Evolutionary conservation across 2,888 invertebrate genomes (phyloP), one percentile per base, ranked within the genome.

Genomic region (Calephelis perditalis): DNA sequence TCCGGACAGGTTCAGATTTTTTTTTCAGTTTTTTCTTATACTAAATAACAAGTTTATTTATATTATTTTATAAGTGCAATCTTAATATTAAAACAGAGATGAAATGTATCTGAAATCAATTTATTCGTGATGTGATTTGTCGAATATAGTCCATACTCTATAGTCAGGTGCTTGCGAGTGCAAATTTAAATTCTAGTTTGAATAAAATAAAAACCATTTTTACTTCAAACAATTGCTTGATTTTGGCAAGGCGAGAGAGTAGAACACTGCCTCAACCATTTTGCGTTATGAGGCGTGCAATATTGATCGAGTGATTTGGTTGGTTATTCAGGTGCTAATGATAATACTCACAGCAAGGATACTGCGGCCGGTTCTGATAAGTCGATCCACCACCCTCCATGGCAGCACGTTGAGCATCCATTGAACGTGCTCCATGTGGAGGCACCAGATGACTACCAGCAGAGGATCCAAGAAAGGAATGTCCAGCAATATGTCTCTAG

Each of bases 321-420:
- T 45, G 45, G 45, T 45, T 45, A 45, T 45, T 45, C 45, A 45
- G 45, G 45, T 45, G 45, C n/a, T 44, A 44, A 44, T 44, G 44
- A 44, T 44, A 44, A 44, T 44, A 44, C 44, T 44, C 44, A 44
- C 8, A 44, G 44, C 44, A 44, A 44, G 44, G 10, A 44, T 44
- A 44, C 44, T 44, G 44, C 44, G 44, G 44, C 44, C 44, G 44
- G 44, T 44, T 44, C 44, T 44, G 44, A 44, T 1, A 44, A 10
- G 44, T 44, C 7, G 44, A 44, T 44, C 44, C 44, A 44, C 44
- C 44, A 44, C 44, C 44, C 44, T 7, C 44, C 44, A 44, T 44
- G 44, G 44, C 44, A 7, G 44, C 44, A 44, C 8, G 44, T 44
- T 44, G 44, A 44, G 44, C 44, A 44, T 44, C 44, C 44, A 44